Conservation (phyloP, 2,888 invertebrate genomes). For the Seira ritae region DNA sequence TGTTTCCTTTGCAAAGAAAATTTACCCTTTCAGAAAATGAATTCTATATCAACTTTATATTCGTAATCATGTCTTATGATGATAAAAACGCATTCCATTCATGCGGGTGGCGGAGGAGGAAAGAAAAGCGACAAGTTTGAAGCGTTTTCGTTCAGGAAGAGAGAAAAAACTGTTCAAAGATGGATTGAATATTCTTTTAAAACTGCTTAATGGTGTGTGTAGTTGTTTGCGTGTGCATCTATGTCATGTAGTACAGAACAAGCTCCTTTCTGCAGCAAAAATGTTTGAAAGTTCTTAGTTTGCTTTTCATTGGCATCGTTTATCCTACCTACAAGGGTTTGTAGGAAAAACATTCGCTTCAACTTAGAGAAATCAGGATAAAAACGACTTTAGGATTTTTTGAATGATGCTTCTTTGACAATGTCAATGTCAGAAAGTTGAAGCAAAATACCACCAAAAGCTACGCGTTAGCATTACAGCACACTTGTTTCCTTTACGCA, state of each 20-base stretch:
- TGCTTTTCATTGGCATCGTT: too few relatives aligned
- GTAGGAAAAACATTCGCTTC: not conserved
- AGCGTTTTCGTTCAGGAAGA: too few relatives aligned
- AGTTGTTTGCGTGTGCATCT: not conserved
- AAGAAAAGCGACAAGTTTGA: not conserved
- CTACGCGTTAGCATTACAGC: not conserved
- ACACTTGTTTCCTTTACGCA: constrained; percentile 45
- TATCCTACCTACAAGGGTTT: not conserved
- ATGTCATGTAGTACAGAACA: not conserved
- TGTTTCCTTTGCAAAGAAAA: constrained; percentile 32
- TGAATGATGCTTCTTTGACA: constrained; percentile 24
- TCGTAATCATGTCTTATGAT: constrained; percentile 38
- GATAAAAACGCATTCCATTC: constrained; percentile 35
- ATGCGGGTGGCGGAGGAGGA: constrained; percentile 31
- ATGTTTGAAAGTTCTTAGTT: not conserved
- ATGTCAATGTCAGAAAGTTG: constrained; percentile 58
- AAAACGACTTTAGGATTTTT: not conserved
- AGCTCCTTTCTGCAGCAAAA: not conserved
- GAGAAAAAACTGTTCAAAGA: not conserved
- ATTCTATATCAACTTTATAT: constrained; percentile 39
- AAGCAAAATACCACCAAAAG: constrained; percentile 39
- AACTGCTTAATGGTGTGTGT: too few relatives aligned
- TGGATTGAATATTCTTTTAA: too few relatives aligned
- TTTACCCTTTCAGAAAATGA: not conserved
- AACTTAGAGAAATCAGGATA: not conserved